Evolutionary conservation across 2,113 vertebrate species (phyloP), one percentile per base, ranked within the genome.

Genomic region (Thalassarche chlororhynchos): DNA sequence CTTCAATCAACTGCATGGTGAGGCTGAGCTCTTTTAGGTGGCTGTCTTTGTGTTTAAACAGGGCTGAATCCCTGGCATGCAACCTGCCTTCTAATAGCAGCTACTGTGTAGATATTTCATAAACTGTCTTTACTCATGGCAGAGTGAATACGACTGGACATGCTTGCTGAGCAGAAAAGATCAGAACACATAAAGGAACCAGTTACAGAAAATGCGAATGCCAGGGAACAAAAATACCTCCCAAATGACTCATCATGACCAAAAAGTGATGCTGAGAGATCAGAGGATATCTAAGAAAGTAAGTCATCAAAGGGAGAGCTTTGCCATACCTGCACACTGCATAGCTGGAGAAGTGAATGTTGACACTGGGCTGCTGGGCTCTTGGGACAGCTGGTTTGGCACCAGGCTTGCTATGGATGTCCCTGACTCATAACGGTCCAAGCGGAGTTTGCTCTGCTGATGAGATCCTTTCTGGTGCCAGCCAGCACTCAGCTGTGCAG

Each of bases 111-210:
- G 88, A 49, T 61, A 81, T 96, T 97, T 82, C 24, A 18, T 85
- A 94, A 90, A 91, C 58, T 64, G 12, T 61, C 51, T 87, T 88
- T 89, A 44, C 49, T 75, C 52, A 5, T 2, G 40, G 90, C 90
- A 82, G 92, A 92, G 57, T 40, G 96, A 96, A 97, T 88, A 23
- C 10, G 44, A 87, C 66, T 10, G 90, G 98, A 98, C 94, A 49
- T 85, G 60, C 57, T 97, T 92, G 96, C 83, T 93, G 96, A 98
- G 96, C 97, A 97, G 96, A 65, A 98, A 96, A 96, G 84, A 97
- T 97, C 92, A 92, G 84, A 92, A 95, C 92, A 58, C 69, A 47
- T 83, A 87, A 95, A 96, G 77, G 85, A 95, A 65, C 71, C 21
- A 58, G 77, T 72, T 76, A 94, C 51, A 94, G 91, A 89, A 94